A percentile compares a stretch with the other conserved stretches of the same genome.
Conservation (phyloP, 2,888 invertebrate species). For the Pocota personata region DNA sequence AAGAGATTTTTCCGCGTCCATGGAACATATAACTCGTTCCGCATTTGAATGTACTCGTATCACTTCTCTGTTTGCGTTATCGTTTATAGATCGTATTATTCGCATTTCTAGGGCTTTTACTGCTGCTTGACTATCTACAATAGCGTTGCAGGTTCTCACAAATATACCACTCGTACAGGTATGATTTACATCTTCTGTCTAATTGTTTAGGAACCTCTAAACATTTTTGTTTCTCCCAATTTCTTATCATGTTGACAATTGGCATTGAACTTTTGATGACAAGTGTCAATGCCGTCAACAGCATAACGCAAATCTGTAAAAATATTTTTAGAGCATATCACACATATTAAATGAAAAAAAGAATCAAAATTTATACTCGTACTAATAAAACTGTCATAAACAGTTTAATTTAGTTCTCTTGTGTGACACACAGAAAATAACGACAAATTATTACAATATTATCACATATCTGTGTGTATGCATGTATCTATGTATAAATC, state of each 20-base stretch:
- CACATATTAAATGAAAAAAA: background rate
- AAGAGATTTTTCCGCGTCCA: too few relatives aligned
- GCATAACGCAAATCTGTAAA: background rate
- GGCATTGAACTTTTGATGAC: background rate
- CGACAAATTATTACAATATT: background rate
- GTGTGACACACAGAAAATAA: background rate
- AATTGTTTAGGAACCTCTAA: too few relatives aligned
- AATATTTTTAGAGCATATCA: background rate
- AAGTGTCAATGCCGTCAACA: background rate
- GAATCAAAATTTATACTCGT: background rate
- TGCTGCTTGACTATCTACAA: too few relatives aligned
- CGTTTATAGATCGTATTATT: too few relatives aligned
- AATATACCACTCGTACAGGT: too few relatives aligned
- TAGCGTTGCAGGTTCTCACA: too few relatives aligned
- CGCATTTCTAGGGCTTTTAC: too few relatives aligned
- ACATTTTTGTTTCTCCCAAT: too few relatives aligned
- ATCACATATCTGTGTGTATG: background rate
- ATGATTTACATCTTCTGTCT: too few relatives aligned
- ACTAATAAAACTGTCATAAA: background rate
- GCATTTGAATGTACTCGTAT: too few relatives aligned
- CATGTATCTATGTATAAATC: background rate
- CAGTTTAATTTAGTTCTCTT: background rate
- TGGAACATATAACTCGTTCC: too few relatives aligned
- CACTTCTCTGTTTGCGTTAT: too few relatives aligned
- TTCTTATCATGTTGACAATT: background rate